Evolutionary conservation across 2,888 invertebrate genomes (phyloP), one percentile per base, ranked within the genome.

Genomic region (Brachyopa scutellaris): DNA sequence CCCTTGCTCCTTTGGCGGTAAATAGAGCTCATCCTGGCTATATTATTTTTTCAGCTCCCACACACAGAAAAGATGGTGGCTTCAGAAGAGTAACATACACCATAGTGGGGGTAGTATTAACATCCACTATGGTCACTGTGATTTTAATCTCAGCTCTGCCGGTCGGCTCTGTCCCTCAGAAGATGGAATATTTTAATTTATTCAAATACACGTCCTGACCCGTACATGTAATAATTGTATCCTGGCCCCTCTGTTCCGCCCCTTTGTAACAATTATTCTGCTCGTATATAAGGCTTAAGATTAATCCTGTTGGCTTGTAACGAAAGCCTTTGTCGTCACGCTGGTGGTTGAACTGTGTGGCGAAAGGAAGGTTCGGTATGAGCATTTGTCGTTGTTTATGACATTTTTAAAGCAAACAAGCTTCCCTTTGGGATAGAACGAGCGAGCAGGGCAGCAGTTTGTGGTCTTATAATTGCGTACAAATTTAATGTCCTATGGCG

Each of bases 301-400:
- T 82, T 82, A 77, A 82, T 82, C 70, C 59, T 77, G 55, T 64
- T 77, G 82, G 77, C 77, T 82, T 82, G 82, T 82, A 82, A 70
- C 59, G 70, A 82, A 82, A 77, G 70, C 77, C 82, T 82, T 77
- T 82, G 77, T 82, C 70, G 77, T 82, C 82, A 76, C 70, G 70
- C 33, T 72, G 70, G 70, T 70, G 77, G 77, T 70, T 61, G 49
- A 64, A 55, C 77, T 64, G 64, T 3, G 38, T 61, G 64, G 64
- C 66, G 47, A 62, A n/a, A 53, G 59, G 45, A 62, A 47, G 51
- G 36, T 49, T 40, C 42, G 21, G 66, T 38, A 42, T 42, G 36
- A 62, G 76, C 76, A 72, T 77, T 77, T 77, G 77, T 82, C 70
- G 77, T 82, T 82, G 82, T 82, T 82, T 82, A 82, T 82, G 70